Base-by-base conservation (phyloP, 2,113 vertebrate genomes). In the Tapirus terrestris region DNA sequence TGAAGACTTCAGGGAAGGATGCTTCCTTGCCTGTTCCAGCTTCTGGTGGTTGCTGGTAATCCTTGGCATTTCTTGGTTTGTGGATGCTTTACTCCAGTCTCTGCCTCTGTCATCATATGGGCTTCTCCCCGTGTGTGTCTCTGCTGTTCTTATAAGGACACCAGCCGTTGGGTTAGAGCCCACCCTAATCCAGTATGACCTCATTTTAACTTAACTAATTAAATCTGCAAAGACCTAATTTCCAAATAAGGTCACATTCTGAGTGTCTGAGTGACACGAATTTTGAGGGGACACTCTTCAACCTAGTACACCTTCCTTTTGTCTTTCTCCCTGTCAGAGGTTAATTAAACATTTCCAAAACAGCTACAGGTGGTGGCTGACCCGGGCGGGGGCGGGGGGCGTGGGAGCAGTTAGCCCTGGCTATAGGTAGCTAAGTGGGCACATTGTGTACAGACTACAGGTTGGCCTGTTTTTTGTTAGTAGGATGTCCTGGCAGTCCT, bases 301-400 rank as follows among this genome's bases (percentile, higher is more conserved):
- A 58, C 11, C 29, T 45, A 9, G 68, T 63, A 20, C 11, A 77
- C n/a, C 53, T 51, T 39, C 36, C 75, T 81, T 77, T 77, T 48
- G 21, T 68, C n/a, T 11, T 61, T 16, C 2, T 25, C 31, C 10
- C 20, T 82, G 60, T 88, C 13, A 56, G 23, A 94, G 23, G 43
- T 87, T 80, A 73, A n/a, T 68, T 39, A 43, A 82, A 43, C 17
- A 82, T 82, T 91, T 81, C 36, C 51, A 61, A 33, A 89, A 36
- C 33, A n/a, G 29, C 9, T 67, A 0, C 4, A 31, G 65, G 17
- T 67, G 68, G 48, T 75, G 33, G 8, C 48, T 94, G 60, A 18
- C 48, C 5, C 21, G 36, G 68, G 9, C 14, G 3, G 14, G 48
- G 3, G 51, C 16, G 3, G 36, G 83, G 29, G 48, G 13, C 25